These are phyloP conservation scores for Podarcis siculus DNA, from an alignment of 2,797 vertebrate species.

Conservation along the genomic window DNA sequence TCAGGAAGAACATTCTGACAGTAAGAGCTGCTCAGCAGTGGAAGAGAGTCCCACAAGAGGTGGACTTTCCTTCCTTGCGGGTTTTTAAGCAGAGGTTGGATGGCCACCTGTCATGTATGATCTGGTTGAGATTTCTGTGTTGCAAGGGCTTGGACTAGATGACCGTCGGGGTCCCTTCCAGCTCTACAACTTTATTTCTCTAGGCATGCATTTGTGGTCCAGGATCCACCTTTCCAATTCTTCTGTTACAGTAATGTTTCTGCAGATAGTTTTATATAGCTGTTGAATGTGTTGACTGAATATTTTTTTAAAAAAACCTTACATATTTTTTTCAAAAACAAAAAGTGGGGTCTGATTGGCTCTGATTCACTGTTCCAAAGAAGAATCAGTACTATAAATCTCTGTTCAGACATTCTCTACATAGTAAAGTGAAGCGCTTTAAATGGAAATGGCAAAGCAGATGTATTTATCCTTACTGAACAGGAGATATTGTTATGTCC, in stretches of 20 bases:
- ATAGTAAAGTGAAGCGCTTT: slow-evolving; percentile 1
- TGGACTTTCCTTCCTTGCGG: too few relatives aligned
- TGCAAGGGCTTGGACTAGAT: too few relatives aligned
- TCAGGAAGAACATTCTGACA: too few relatives aligned
- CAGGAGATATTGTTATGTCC: background rate
- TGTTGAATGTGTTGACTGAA: background rate
- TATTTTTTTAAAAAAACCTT: background rate
- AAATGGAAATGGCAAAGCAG: slow-evolving; percentile 14
- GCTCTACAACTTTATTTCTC: background rate
- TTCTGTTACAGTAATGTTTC: background rate
- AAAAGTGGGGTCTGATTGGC: background rate
- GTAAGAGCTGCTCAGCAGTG: too few relatives aligned
- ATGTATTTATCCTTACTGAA: slow-evolving; percentile 31
- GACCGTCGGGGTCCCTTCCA: too few relatives aligned
- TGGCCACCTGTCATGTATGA: too few relatives aligned
- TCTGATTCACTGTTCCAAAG: background rate
- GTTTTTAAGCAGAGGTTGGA: too few relatives aligned
- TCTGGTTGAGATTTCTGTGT: too few relatives aligned
- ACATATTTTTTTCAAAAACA: background rate
- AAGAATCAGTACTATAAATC: slow-evolving; percentile 23
- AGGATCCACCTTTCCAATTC: background rate
- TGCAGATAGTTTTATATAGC: background rate
- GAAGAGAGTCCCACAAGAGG: too few relatives aligned
- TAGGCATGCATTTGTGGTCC: background rate
- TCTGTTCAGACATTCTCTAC: slow-evolving; percentile 25